Evolutionary conservation across 2,888 invertebrate genomes (phyloP).

Genomic region (Notocelia uddmanniana): DNA sequence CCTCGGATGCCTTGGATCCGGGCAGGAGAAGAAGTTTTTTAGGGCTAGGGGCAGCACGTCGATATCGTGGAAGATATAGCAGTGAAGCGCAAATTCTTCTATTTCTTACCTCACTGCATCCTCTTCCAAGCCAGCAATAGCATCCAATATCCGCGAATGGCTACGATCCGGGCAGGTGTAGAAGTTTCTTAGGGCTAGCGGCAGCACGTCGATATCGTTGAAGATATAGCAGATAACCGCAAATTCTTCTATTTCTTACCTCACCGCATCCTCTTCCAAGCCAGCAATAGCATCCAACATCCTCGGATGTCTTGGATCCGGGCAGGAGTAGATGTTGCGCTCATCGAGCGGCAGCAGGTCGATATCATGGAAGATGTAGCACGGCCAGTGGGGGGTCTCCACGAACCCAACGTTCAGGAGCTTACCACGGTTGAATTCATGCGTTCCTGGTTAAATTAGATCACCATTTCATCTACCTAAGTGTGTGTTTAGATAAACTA

Average conservation of each 20-base stretch:
- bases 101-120: too few relatives aligned
- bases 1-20: conserved; percentile 59
- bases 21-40: too few relatives aligned
- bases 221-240: too few relatives aligned
- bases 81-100: too few relatives aligned
- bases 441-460: conserved; percentile 75
- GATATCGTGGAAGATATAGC: too few relatives aligned
- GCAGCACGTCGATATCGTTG: too few relatives aligned
- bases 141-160: too few relatives aligned
- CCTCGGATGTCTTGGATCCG: conserved; percentile 91
- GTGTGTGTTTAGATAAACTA: background rate
- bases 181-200: too few relatives aligned
- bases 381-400: conserved; percentile 91
- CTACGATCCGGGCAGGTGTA: too few relatives aligned
- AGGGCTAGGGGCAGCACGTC: too few relatives aligned
- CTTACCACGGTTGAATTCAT: conserved; percentile 96
- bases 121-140: too few relatives aligned
- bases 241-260: background rate
- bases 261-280: conserved; percentile 65
- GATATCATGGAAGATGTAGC: conserved; percentile 98
- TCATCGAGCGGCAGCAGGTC: conserved; percentile 97
- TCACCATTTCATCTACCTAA: background rate
- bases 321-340: conserved; percentile 96
- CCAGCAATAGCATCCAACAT: conserved; percentile 97
- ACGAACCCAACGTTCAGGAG: conserved; percentile 98